Percentiles rank a stretch among this genome's conserved stretches.
These are phyloP conservation scores for Cheiracanthium punctorium DNA, from an alignment of 2,888 invertebrate species.

Conservation along the genomic window DNA sequence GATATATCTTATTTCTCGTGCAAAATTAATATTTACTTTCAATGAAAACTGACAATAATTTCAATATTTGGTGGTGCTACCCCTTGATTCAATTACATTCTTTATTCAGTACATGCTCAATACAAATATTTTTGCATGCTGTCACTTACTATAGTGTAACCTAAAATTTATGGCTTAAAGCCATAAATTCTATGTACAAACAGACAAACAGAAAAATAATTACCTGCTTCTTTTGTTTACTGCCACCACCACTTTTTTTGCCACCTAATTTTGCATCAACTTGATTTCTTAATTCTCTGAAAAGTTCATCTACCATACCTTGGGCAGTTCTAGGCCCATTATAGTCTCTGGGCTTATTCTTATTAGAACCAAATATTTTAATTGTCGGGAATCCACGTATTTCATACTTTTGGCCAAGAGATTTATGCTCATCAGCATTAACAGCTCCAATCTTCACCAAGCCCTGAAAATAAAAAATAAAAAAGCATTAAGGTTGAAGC, in stretches of 20 bases:
- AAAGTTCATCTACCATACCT: slow-evolving; percentile 87
- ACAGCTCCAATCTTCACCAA: slow-evolving; percentile 95
- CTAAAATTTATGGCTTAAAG: too few relatives aligned
- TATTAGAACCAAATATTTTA: slow-evolving; percentile 92
- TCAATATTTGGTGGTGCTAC: too few relatives aligned
- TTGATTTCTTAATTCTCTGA: slow-evolving; percentile 86
- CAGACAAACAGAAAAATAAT: too few relatives aligned
- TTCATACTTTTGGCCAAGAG: slow-evolving; percentile 86
- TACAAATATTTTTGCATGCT: too few relatives aligned
- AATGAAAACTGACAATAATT: too few relatives aligned
- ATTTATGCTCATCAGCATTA: slow-evolving; percentile 91
- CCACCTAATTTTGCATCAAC: slow-evolving; percentile 83
- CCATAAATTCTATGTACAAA: too few relatives aligned
- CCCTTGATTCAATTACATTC: too few relatives aligned
- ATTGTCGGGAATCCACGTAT: slow-evolving; percentile 96
- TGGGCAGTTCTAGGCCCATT: slow-evolving; percentile 90
- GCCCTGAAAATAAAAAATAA: slow-evolving; percentile 80
- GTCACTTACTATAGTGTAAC: too few relatives aligned
- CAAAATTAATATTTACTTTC: too few relatives aligned
- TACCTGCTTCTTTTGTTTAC: slow-evolving; percentile 37
- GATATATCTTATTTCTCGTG: too few relatives aligned
- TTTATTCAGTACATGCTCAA: too few relatives aligned
- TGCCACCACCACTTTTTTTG: slow-evolving; percentile 76
- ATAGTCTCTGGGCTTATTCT: slow-evolving; percentile 88
- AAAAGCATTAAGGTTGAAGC: too few relatives aligned